Conservation (phyloP, 30 jellyfish, hydroid and myxozoan species). For the Aurelia sp. region DNA sequence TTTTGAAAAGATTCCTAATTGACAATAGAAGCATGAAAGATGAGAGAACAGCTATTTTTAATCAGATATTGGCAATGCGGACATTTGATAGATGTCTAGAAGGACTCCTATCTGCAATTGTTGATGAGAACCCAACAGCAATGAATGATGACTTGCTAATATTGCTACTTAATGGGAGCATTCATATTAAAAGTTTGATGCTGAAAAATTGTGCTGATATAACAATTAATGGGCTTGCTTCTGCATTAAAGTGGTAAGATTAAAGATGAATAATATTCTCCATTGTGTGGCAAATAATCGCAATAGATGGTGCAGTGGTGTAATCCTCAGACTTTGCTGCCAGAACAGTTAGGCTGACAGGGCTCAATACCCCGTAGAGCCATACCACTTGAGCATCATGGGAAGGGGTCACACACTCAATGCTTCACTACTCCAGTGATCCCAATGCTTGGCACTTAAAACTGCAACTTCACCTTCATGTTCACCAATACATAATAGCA, state of each 20-base stretch:
- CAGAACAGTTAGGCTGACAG: too few relatives aligned
- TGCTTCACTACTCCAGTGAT: too few relatives aligned
- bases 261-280: too few relatives aligned
- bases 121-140: conserved; percentile 16
- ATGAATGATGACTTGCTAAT: conserved; percentile 39
- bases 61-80: conserved; percentile 4
- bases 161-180: conserved; percentile 46
- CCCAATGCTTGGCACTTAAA: too few relatives aligned
- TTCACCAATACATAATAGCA: too few relatives aligned
- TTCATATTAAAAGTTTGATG: conserved; percentile 34
- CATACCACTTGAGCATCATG: too few relatives aligned
- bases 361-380: too few relatives aligned
- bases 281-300: too few relatives aligned
- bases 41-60: background rate
- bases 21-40: background rate
- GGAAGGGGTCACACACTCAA: too few relatives aligned
- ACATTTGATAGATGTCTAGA: conserved; percentile 17
- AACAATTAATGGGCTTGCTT: conserved; percentile 47
- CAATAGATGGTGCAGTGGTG: too few relatives aligned
- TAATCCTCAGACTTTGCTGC: too few relatives aligned
- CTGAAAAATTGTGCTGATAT: conserved; percentile 53
- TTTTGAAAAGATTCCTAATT: conserved; percentile 1
- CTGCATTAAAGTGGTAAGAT: conserved; percentile 37
- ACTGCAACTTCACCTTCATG: too few relatives aligned
- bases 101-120: conserved; percentile 14